phyloP scores from a whole-genome alignment of 92 coral and sea anemone genomes.

The Porites rus region DNA sequence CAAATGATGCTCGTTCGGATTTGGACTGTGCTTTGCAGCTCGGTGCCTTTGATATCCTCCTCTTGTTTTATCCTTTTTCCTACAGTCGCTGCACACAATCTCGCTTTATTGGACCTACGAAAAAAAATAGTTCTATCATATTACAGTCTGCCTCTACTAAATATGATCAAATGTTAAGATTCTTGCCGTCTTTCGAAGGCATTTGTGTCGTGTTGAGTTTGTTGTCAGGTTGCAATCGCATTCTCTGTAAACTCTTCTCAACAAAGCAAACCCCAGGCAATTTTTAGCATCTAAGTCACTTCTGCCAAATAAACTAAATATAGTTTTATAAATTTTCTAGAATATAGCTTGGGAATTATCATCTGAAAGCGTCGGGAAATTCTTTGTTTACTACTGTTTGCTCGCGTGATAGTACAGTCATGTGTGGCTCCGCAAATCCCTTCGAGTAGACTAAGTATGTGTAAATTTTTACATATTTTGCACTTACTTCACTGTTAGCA shows the following conservation, averaged over 20 bases:
- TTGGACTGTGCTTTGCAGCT: slow-evolving; percentile 53
- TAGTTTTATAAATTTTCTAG: background rate
- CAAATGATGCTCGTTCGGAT: slow-evolving; percentile 12
- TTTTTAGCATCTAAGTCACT: no score
- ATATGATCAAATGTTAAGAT: no score
- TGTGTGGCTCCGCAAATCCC: slow-evolving; percentile 5
- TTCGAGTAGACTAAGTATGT: slow-evolving; percentile 14
- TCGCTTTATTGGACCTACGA: slow-evolving; percentile 44
- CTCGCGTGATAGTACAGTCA: slow-evolving; percentile 25
- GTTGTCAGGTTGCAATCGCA: no score
- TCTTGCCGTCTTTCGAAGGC: no score
- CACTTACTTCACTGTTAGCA: slow-evolving; percentile 70
- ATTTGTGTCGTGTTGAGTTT: no score
- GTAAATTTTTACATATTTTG: background rate
- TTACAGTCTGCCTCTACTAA: no score
- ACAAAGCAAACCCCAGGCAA: no score
- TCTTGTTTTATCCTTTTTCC: slow-evolving; percentile 47
- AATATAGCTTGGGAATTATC: slow-evolving; percentile 21
- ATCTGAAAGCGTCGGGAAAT: slow-evolving; percentile 10
- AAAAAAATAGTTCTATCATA: background rate
- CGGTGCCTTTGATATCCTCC: slow-evolving; percentile 50
- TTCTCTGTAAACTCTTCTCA: no score
- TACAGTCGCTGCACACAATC: slow-evolving; percentile 39
- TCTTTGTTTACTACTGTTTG: slow-evolving; percentile 16
- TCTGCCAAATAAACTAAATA: no score